Percentiles rank a stretch among this genome's conserved stretches.
These are phyloP conservation scores for Lithophane semibrunnea DNA, from an alignment of 2,888 invertebrate genomes.

Conservation along the genomic window DNA sequence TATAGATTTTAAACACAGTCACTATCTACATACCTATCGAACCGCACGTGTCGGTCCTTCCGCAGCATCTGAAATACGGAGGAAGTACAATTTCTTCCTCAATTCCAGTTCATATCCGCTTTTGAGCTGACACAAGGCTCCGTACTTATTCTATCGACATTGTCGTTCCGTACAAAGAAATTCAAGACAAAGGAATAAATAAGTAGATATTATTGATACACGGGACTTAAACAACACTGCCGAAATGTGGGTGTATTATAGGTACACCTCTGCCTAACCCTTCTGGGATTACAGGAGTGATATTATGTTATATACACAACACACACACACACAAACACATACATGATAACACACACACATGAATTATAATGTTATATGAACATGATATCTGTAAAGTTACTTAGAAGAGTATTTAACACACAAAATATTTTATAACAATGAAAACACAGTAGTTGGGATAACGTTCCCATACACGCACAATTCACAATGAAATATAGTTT, in stretches of 20 bases:
- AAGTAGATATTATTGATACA: neutral
- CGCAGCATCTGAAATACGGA: constrained; percentile 19
- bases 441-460: too few species aligned
- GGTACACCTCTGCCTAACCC: neutral
- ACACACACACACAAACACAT: too few species aligned
- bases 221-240: neutral
- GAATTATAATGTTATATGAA: too few species aligned
- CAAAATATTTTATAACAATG: too few species aligned
- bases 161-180: constrained; percentile 1
- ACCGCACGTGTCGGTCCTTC: constrained; percentile 19
- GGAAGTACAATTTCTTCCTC: constrained; percentile 56
- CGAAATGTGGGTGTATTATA: neutral
- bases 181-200: neutral
- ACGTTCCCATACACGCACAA: too few species aligned
- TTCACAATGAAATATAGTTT: too few species aligned
- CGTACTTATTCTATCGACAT: neutral
- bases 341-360: too few species aligned
- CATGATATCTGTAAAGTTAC: too few species aligned
- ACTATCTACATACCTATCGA: neutral
- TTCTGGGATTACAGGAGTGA: too few species aligned
- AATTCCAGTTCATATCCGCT: constrained; percentile 44
- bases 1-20: neutral
- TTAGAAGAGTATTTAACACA: too few species aligned
- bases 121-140: constrained; percentile 30
- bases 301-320: neutral